Percentiles rank a stretch among this genome's conserved stretches.
Conservation (phyloP, 2,113 vertebrate species). For the Malurus melanocephalus region DNA sequence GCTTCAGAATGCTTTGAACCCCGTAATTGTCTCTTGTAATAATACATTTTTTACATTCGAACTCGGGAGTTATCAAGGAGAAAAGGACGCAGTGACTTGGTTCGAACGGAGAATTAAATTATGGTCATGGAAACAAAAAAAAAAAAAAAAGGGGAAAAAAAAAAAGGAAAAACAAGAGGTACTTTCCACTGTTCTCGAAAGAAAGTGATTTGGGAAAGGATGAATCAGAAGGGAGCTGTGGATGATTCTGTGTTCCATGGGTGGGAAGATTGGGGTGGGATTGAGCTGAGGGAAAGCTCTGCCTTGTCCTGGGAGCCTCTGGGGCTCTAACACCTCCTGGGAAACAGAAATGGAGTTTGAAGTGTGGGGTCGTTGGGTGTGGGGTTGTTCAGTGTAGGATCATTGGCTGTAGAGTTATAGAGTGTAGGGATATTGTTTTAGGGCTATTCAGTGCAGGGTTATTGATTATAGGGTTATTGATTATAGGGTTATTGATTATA, state of each 20-base stretch:
- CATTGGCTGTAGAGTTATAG: no score
- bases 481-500: no score
- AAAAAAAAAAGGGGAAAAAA: background rate
- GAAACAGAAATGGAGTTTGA: background rate
- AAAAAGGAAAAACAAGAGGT: constrained; percentile 14
- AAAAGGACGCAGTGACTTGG: constrained; percentile 69
- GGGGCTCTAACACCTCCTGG: background rate
- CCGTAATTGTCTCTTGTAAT: constrained; percentile 78
- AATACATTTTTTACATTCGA: constrained; percentile 76
- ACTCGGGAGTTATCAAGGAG: constrained; percentile 77
- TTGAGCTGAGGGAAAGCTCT: background rate
- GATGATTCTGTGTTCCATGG: background rate
- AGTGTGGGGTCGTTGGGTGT: accelerated
- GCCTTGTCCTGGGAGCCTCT: background rate
- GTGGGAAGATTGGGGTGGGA: background rate
- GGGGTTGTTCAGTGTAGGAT: no score
- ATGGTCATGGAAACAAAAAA: constrained; percentile 62
- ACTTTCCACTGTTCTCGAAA: constrained; percentile 69
- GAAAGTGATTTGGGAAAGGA: constrained; percentile 74
- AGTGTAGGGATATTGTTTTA: no score
- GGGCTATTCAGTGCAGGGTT: no score
- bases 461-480: no score
- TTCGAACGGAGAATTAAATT: constrained; percentile 76
- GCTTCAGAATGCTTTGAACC: constrained; percentile 76
- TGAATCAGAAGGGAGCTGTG: constrained; percentile 69